Percentiles rank a stretch among this genome's conserved stretches.
Conservation (phyloP, 2,113 vertebrate species). For the Desmodus rotundus region DNA sequence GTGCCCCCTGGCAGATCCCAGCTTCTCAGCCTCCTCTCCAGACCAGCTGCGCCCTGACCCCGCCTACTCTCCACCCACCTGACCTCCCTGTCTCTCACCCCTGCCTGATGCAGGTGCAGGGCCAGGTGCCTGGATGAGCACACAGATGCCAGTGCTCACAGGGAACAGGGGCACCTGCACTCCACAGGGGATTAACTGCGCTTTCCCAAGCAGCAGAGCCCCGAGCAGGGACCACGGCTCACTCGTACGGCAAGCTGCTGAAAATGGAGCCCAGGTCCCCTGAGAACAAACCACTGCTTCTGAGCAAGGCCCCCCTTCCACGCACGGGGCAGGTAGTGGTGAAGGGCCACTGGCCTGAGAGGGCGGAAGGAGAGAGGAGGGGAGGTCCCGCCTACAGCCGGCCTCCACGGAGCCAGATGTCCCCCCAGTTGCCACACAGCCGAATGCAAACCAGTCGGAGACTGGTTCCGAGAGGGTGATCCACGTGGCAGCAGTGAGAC, state of each 20-base stretch:
- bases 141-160: rapidly evolving
- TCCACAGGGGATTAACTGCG: rapidly evolving
- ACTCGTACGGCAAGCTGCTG: rapidly evolving
- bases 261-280: rapidly evolving
- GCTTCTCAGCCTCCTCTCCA: background rate
- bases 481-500: background rate
- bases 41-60: background rate
- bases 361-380: background rate
- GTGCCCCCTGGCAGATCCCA: too few relatives aligned
- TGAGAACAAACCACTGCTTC: background rate
- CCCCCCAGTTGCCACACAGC: background rate
- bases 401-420: background rate
- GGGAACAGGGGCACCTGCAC: background rate
- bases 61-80: background rate
- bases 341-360: background rate
- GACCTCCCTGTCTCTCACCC: too few relatives aligned
- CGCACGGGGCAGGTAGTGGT: rapidly evolving
- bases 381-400: rapidly evolving
- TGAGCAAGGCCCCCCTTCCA: background rate
- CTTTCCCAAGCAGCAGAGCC: rapidly evolving
- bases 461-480: background rate
- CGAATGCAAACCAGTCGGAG: rapidly evolving
- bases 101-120: rapidly evolving
- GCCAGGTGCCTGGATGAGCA: background rate
- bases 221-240: rapidly evolving